A percentile compares a stretch with the other conserved stretches of the same genome.
Conservation (phyloP, 2,797 vertebrate genomes). For the Crypturellus tataupa region DNA sequence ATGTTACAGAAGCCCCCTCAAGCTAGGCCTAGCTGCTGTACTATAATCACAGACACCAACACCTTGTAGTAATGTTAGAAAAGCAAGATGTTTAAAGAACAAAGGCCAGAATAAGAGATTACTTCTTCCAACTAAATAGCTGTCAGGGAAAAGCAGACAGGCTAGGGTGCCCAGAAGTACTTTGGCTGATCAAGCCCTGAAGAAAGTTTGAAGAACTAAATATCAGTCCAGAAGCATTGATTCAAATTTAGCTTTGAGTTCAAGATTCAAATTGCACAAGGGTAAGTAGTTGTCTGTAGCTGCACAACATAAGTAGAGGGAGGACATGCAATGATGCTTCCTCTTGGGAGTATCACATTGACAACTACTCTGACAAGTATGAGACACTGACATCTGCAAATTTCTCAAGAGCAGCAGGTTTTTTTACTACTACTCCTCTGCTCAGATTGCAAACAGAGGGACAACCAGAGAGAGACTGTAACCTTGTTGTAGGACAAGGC, state of each 20-base stretch:
- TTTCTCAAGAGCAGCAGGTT: not conserved
- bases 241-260: too few species aligned
- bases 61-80: too few species aligned
- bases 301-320: not conserved
- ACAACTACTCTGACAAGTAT: not conserved
- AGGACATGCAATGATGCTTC: not conserved
- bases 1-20: not conserved
- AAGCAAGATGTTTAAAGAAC: too few species aligned
- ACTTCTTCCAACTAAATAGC: not conserved
- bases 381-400: not conserved
- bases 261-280: not conserved
- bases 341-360: not conserved
- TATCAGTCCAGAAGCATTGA: not conserved
- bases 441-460: not conserved
- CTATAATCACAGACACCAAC: not conserved
- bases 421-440: not conserved
- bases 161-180: not conserved
- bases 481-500: not conserved
- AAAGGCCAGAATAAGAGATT: not conserved
- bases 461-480: too few species aligned
- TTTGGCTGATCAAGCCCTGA: not conserved
- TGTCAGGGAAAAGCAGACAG: not conserved
- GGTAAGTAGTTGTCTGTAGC: not conserved
- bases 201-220: not conserved
- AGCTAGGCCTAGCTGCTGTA: not conserved